Evolutionary conservation across 2,888 invertebrate genomes (phyloP).

Genomic region (Hirtodrosophila histrioides): DNA sequence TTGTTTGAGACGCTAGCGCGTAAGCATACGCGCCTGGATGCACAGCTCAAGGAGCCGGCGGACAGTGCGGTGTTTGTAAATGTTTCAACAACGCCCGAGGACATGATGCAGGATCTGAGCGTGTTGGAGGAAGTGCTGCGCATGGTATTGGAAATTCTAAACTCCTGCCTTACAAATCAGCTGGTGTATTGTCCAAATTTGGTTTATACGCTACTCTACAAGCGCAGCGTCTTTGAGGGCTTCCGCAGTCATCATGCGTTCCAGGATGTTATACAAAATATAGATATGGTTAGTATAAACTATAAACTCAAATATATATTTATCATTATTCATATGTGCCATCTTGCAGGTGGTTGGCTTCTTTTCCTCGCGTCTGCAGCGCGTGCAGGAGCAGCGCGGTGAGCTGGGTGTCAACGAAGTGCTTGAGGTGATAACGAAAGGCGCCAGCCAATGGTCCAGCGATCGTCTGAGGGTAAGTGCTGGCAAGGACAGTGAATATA

Average conservation of each 20-base stretch:
- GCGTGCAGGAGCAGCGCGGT: slow-evolving; percentile 87
- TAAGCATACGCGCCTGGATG: slow-evolving; percentile 89
- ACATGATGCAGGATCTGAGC: slow-evolving; percentile 92
- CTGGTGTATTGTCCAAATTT: slow-evolving; percentile 95
- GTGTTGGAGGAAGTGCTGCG: slow-evolving; percentile 98
- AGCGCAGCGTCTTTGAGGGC: slow-evolving; percentile 93
- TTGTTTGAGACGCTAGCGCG: slow-evolving; percentile 96
- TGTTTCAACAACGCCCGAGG: slow-evolving; percentile 82
- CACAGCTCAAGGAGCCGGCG: slow-evolving; percentile 86
- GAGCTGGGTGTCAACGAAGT: slow-evolving; percentile 95
- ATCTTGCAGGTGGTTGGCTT: slow-evolving; percentile 86
- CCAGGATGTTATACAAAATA: slow-evolving; percentile 96
- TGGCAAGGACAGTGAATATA: too few relatives aligned
- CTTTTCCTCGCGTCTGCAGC: slow-evolving; percentile 87
- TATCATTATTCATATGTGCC: background rate
- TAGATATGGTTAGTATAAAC: slow-evolving; percentile 90
- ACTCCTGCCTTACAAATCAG: slow-evolving; percentile 96
- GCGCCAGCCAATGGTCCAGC: slow-evolving; percentile 96
- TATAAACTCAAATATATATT: background rate
- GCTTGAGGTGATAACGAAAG: slow-evolving; percentile 93
- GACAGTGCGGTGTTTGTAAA: slow-evolving; percentile 82
- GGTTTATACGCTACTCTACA: slow-evolving; percentile 97
- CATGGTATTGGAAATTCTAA: slow-evolving; percentile 98
- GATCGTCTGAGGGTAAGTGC: slow-evolving; percentile 93
- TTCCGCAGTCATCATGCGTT: slow-evolving; percentile 95